Evolutionary conservation across 2,797 vertebrate species (phyloP).

Genomic region (Sebastes trivittatus): DNA sequence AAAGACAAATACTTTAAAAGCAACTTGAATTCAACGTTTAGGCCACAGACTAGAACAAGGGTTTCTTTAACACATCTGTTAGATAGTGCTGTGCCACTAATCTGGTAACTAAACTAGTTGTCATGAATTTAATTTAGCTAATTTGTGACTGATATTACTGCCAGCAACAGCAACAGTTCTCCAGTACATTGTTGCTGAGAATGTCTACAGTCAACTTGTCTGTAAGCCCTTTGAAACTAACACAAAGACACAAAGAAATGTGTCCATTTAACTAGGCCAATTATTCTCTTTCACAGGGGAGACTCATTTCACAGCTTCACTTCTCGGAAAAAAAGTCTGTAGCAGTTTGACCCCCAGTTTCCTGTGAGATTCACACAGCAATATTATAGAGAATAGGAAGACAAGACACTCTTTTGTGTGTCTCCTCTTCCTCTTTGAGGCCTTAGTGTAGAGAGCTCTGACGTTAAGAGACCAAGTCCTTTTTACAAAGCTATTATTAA

Average conservation of each 20-base stretch:
- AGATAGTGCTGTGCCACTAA: neutral
- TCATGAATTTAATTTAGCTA: neutral
- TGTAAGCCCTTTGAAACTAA: slow-evolving; percentile 28
- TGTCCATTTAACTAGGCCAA: slow-evolving; percentile 27
- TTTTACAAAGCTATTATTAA: slow-evolving; percentile 40
- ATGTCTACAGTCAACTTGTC: slow-evolving; percentile 10
- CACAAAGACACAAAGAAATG: slow-evolving; percentile 23
- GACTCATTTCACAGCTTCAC: slow-evolving; percentile 66
- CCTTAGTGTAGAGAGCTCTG: slow-evolving; percentile 28
- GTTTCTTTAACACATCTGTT: slow-evolving; percentile 11
- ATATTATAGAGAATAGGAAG: slow-evolving; percentile 53
- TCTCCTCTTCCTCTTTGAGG: slow-evolving; percentile 61
- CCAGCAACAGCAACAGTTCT: neutral
- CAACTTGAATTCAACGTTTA: too few relatives aligned
- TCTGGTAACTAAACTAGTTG: slow-evolving; percentile 9
- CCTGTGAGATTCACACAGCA: slow-evolving; percentile 79
- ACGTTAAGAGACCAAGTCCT: slow-evolving; percentile 26
- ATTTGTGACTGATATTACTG: neutral
- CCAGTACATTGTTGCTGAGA: slow-evolving; percentile 11
- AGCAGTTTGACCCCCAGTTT: slow-evolving; percentile 79
- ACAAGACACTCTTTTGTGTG: slow-evolving; percentile 69
- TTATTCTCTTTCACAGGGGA: slow-evolving; percentile 46
- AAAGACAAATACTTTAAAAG: too few relatives aligned
- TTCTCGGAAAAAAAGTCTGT: slow-evolving; percentile 72
- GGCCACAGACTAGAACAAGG: neutral